Conservation (phyloP, 2,888 invertebrate species). For the Drosophila rubida region DNA sequence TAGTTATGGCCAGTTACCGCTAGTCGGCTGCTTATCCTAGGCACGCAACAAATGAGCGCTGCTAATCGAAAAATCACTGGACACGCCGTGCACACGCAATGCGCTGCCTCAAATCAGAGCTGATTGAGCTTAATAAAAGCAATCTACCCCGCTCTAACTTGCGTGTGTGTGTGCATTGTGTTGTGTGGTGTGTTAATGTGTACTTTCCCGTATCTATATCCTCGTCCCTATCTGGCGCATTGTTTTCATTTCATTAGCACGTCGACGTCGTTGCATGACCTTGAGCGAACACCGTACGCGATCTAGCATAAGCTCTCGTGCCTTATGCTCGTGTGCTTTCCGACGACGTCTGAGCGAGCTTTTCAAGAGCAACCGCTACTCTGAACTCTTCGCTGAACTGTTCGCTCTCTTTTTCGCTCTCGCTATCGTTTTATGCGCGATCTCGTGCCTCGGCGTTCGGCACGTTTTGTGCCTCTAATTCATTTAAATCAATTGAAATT, state of each 20-base stretch:
- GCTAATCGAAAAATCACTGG: constrained; percentile 16
- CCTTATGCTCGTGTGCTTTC: constrained; percentile 47
- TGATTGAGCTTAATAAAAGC: constrained; percentile 46
- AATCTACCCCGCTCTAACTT: constrained; percentile 9
- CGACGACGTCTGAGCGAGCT: constrained; percentile 39
- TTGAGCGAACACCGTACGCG: constrained; percentile 36
- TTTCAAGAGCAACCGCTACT: constrained; percentile 13
- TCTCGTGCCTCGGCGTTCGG: constrained; percentile 56
- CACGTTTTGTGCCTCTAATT: constrained; percentile 68
- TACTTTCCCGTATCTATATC: neutral
- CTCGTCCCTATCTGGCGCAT: constrained; percentile 3
- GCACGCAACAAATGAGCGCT: constrained; percentile 41
- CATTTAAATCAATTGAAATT: constrained; percentile 74
- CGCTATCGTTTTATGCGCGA: constrained; percentile 19
- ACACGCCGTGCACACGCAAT: constrained; percentile 26
- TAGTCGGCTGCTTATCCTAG: constrained; percentile 28
- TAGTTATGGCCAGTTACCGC: constrained; percentile 57
- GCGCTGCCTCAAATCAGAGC: constrained; percentile 37
- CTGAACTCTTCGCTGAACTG: constrained; percentile 13
- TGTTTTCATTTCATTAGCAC: constrained; percentile 20
- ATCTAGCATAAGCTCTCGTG: constrained; percentile 64
- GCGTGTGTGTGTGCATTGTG: neutral
- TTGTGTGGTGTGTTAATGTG: neutral
- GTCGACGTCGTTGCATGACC: constrained; percentile 45
- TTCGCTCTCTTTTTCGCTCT: neutral